Conservation (phyloP, 1,140 invertebrate species). For the Calliphora vicina region DNA sequence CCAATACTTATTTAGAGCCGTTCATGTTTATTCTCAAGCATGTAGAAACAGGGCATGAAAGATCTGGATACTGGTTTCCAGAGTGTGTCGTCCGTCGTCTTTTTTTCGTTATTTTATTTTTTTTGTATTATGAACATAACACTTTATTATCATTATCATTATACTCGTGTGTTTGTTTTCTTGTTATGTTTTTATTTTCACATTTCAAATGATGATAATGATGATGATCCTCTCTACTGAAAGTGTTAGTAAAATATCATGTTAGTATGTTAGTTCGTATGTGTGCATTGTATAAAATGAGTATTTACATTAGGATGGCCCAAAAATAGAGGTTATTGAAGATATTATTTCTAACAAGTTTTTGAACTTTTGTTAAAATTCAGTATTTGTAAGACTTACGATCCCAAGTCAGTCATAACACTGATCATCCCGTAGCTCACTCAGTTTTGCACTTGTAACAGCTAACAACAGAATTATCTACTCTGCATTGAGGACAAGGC, state of each 20-base stretch:
- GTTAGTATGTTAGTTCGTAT: background rate
- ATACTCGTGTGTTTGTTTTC: background rate
- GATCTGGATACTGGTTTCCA: background rate
- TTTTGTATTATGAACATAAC: background rate
- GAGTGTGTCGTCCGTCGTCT: background rate
- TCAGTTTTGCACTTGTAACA: no score
- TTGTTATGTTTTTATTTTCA: background rate
- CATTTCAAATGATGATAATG: background rate
- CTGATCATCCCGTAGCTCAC: no score
- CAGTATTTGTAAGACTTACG: no score
- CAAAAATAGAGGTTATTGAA: no score
- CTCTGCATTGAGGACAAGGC: no score
- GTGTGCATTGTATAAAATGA: no score
- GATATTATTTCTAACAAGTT: no score
- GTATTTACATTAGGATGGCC: no score
- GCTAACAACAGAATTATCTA: no score
- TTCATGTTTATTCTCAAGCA: background rate
- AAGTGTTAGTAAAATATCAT: background rate
- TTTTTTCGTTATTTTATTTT: background rate
- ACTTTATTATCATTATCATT: background rate
- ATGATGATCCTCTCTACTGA: constrained; percentile 1
- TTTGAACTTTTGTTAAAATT: no score
- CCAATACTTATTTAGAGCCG: background rate
- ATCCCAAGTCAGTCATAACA: no score
- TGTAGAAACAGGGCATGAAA: background rate